Base-by-base conservation (phyloP, 1,140 invertebrate species). In the Prorops nasuta region DNA sequence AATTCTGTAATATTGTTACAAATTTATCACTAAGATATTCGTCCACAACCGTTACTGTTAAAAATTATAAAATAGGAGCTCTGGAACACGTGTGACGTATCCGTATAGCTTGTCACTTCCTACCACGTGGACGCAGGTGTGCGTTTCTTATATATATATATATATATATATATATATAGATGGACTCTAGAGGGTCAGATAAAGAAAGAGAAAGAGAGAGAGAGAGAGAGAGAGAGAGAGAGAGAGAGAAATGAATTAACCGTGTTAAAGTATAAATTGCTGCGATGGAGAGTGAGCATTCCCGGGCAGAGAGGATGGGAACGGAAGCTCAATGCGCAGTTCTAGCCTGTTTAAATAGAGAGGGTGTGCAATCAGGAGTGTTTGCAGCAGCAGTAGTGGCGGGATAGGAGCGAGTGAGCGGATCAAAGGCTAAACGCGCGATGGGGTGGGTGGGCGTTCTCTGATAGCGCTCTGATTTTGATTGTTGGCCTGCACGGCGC, bases 341-440 rank as follows among this genome's bases (percentile, higher is more conserved):
- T 69, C 51, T 66, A 64, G 64, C 60, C 67, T 74, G 71, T 74
- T 72, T 71, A 74, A 75, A 75, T 60, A 76, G 58, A 66, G 64
- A 71, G 70, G 69, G 71, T 67, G 66, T 71, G 74, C 72, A 76
- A 77, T 76, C 74, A 77, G 74, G 65, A 73, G 69, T 76, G 72
- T 77, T 76, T 76, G 72, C 67, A 59, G 68, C 64, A 57, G 49
- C 53, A 63, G n/a, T n/a, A n/a, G n/a, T n/a, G n/a, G n/a, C n/a
- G n/a, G n/a, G n/a, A n/a, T n/a, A n/a, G n/a, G n/a, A n/a, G n/a
- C 63, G 64, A 64, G 53, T 39, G 47, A 56, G 60, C 36, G 67
- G 74, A 77, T 77, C 74, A 77, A 77, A 77, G 74, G 72, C 70
- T 72, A 71, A 62, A 54, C 58, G 58, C 49, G 48, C 24, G 37